Base-by-base conservation (phyloP, 2,888 invertebrate species). In the Dicyrtoma fusca region DNA sequence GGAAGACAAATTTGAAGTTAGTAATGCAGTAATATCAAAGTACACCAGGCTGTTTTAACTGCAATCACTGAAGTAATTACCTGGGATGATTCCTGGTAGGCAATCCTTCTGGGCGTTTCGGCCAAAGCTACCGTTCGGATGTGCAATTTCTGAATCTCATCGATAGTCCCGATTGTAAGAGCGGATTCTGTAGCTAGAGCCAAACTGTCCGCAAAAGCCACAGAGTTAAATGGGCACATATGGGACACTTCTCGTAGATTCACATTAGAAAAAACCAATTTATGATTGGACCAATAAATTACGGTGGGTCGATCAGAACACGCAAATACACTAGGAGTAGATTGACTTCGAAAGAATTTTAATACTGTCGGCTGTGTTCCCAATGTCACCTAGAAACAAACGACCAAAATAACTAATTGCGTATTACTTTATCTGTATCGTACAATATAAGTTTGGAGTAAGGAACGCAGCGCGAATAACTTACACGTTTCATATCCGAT, bases 251-350 rank as follows among this genome's bases (percentile, higher is more conserved):
- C 94, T 82, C 93, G 93, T 68, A 95, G 87, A 83, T 95, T 97
- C 1, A 97, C 97, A 85, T 97, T 98, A n/a, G 97, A 97, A 85
- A 97, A 97, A 2, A 97, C 97, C 44, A 97, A 87, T 84, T 97
- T 97, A 84, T 97, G 95, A 85, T 97, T 97, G n/a, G 96, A 96
- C 5, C 97, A 97, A 86, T 98, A 99, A 80, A 99, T 97, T 14
- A 99, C 98, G 0, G 98, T 97, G 0, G 98, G 98, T 64, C 98
- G 88, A 84, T 99, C 98, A 0, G 97, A 97, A 84, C 99, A 99
- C 23, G 97, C 99, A 86, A 99, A 99, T 45, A 99, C 97, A 84
- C 97, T 98, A 17, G 93, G 94, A 0, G 96, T 96, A 14, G 94
- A 91, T 66, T 93, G 87, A 0, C 94, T 92, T 77, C 91, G 89